Evolutionary conservation across 2,888 invertebrate species (phyloP), one percentile per base, ranked within the genome.

Genomic region (Chelonus formosanus): DNA sequence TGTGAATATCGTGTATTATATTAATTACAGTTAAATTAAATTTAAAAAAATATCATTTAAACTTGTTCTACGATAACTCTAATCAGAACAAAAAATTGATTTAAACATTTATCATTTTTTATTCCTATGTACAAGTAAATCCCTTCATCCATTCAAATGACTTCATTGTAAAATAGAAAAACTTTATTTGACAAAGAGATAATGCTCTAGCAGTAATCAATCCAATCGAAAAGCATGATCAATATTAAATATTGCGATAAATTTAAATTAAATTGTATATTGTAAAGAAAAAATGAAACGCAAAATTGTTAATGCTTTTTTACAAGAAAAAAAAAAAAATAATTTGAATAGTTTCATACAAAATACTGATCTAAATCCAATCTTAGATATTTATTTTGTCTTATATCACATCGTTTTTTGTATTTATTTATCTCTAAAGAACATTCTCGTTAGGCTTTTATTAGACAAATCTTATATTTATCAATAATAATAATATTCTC

Each of bases 1-100:
- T 84, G 83, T 84, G 83, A 83, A 84, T 84, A 84, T 83, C 80
- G 77, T 84, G 82, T 83, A 83, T 83, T 82, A 83, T 84, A 83
- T 20, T 20, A 20, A 83, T 79, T 81, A 81, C 78, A 80, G 80
- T 80, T 82, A 82, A 80, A 82, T 80, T 82, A 81, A 82, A 82
- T 81, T 82, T 78, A 80, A 77, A 69, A 20, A 62, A 66, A 63
- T 65, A 48, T 73, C 69, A 63, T 70, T 70, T 73, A 70, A 72
- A 71, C 70, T 65, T 67, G 63, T 67, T 66, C 40, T 35, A 67
- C 32, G 65, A 52, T 56, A 65, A 53, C 67, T 63, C 44, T 10
- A 48, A 48, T 48, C 48, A 48, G 31, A 7, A 54, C 20, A 40
- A n/a, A 56, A 58, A 47, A 36, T 70, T 62, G 66, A 67, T 61